Evolutionary conservation across 2,113 vertebrate species (phyloP), one percentile per base, ranked within the genome.

Genomic region (Leucopternis melanops): DNA sequence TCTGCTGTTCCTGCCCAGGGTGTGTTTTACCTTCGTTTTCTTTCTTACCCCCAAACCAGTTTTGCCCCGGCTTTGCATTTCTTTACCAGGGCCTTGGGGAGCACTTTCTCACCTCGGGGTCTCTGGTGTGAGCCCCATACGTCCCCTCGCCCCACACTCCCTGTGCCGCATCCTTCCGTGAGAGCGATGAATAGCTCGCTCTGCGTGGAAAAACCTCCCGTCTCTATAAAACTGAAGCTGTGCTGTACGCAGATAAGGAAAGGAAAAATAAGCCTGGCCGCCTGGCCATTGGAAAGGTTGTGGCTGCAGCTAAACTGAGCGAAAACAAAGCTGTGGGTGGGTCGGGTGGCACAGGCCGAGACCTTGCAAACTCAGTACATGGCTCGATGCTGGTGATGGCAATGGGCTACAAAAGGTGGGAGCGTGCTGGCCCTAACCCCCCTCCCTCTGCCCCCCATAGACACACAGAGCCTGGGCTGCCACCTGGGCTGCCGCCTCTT

Each of bases 401-500:
- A 5, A 3, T 2, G 13, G 55, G 49, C 16, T 12, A 63, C 47
- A 1, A 19, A 11, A 55, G 34, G 34, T 20, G 75, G 69, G 32
- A 42, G 6, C 0, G 1, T 8, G 27, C 42, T 63, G 77, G 38
- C 36, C 42, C 52, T 9, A 29, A 50, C 8, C 31, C 45, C 49
- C 14, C 38, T 32, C 21, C 27, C 4, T 52, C n/a, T n/a, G 20
- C 59, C 59, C 44, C 44, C 88, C 5, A 1, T 92, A 98, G 98
- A 98, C 95, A 98, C 98, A 29, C 87, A 98, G 69, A 88, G 34
- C 29, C 21, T 98, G 72, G 7, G 65, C 89, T 98, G 98, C 92
- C 93, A 1, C 88, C 59, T 98, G 40, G 98, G 98, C 90, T 98
- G 98, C 59, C 61, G 11, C 49, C 95, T 98, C 63, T 97, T 92